phyloP scores from a whole-genome alignment of 2,888 invertebrate genomes.

The Dioctria rufipes region DNA sequence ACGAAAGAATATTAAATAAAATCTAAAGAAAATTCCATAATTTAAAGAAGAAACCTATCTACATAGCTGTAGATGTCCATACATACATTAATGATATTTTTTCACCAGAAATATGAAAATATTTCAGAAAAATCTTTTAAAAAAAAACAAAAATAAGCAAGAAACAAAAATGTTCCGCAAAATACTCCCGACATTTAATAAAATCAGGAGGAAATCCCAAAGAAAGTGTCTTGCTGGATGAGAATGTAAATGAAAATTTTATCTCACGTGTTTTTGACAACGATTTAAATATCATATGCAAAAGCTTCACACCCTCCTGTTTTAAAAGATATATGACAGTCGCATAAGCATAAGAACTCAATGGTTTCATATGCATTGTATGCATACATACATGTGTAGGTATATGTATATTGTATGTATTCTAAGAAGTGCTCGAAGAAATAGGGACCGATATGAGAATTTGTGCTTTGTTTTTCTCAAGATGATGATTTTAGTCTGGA shows the following conservation, averaged over 20 bases:
- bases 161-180: neutral
- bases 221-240: conserved; percentile 1
- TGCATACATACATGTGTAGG: too few species aligned
- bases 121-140: too few species aligned
- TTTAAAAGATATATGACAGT: conserved; percentile 19
- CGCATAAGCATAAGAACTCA: conserved; percentile 14
- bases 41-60: too few species aligned
- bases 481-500: conserved; percentile 14
- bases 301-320: conserved; percentile 25
- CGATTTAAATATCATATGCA: conserved; percentile 24
- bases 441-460: too few species aligned
- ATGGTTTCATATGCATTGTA: conserved; percentile 3
- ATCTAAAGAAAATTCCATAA: too few species aligned
- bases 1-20: too few species aligned
- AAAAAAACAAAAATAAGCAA: too few species aligned
- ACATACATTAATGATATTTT: too few species aligned
- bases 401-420: too few species aligned
- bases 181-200: conserved; percentile 20
- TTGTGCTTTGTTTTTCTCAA: neutral
- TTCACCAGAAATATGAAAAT: too few species aligned
- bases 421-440: too few species aligned
- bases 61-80: too few species aligned
- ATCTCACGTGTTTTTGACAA: conserved; percentile 36
- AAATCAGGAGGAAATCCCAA: conserved; percentile 14
- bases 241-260: conserved; percentile 34